Percentiles rank a stretch among this genome's conserved stretches.
Conservation (phyloP, 2,888 invertebrate species). For the Octonoba sinensis region DNA sequence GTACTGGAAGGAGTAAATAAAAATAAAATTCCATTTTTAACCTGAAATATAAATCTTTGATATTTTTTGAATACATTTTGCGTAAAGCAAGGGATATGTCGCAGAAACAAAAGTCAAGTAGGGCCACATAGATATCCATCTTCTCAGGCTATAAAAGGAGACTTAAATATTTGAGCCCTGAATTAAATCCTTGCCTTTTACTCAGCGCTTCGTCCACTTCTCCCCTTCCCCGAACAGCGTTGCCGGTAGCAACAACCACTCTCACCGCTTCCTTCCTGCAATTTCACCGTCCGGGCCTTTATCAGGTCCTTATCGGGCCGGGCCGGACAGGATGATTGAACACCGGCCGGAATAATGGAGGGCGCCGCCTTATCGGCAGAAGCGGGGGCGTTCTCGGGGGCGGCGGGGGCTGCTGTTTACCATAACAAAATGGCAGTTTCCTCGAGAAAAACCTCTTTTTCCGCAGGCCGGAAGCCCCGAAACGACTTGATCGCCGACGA, state of each 20-base stretch:
- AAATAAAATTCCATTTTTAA: no score
- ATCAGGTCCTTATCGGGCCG: constrained; percentile 40
- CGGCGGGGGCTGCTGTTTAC: constrained; percentile 53
- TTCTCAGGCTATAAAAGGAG: no score
- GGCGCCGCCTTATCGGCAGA: constrained; percentile 41
- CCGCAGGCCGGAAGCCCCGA: constrained; percentile 55
- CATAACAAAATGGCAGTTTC: constrained; percentile 64
- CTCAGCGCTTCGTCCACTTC: background rate
- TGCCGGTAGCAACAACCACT: constrained; percentile 62
- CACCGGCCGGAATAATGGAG: constrained; percentile 35
- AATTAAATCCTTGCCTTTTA: constrained; percentile 23
- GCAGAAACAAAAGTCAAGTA: no score
- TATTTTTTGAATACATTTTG: no score
- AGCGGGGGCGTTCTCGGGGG: constrained; percentile 7
- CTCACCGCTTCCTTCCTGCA: constrained; percentile 64
- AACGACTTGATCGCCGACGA: constrained; percentile 45
- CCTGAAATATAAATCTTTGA: no score
- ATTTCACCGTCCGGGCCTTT: constrained; percentile 55
- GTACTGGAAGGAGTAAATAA: no score
- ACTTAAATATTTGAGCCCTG: constrained; percentile 24
- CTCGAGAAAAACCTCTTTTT: constrained; percentile 56
- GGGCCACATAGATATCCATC: no score
- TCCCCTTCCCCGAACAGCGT: constrained; percentile 9
- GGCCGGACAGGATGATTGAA: constrained; percentile 63
- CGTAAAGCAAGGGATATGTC: no score